Conservation (phyloP, 2,797 vertebrate genomes). For the Nyctalus aviator region DNA sequence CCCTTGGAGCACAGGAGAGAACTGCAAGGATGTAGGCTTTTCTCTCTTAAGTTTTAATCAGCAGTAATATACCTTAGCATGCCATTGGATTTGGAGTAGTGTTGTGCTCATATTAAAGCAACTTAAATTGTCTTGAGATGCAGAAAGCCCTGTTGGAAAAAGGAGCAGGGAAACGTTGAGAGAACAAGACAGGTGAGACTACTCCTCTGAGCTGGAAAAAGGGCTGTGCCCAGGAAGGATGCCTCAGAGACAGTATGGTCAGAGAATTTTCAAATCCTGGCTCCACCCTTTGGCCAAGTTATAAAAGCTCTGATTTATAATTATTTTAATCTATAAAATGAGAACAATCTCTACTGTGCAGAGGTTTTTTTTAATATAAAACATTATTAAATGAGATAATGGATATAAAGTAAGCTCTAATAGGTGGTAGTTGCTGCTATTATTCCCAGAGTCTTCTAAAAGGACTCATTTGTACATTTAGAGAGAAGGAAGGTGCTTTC, state of each 20-base stretch:
- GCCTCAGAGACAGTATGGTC: background rate
- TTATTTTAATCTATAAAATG: constrained; percentile 49
- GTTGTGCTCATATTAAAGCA: constrained; percentile 23
- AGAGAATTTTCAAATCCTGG: constrained; percentile 33
- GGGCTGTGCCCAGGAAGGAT: background rate
- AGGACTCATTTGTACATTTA: constrained; percentile 16
- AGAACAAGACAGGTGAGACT: background rate
- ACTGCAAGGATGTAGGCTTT: constrained; percentile 17
- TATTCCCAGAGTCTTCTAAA: constrained; percentile 40
- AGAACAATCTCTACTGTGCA: background rate
- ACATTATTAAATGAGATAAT: constrained; percentile 55
- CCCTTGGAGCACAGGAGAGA: background rate
- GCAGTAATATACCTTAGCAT: constrained; percentile 17
- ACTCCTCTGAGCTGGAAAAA: background rate
- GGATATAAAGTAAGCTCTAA: background rate
- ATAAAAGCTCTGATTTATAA: background rate
- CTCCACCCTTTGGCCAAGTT: constrained; percentile 7
- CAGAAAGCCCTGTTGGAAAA: constrained; percentile 17
- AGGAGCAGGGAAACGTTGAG: background rate
- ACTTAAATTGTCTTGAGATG: constrained; percentile 24
- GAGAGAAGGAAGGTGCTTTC: constrained; percentile 48
- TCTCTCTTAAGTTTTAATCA: constrained; percentile 45
- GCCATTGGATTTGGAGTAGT: constrained; percentile 1
- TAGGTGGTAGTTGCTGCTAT: background rate
- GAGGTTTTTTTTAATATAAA: constrained; percentile 21